Evolutionary conservation across 2,888 invertebrate genomes (phyloP), one percentile per base, ranked within the genome.

Genomic region (Diadegma fenestrale): DNA sequence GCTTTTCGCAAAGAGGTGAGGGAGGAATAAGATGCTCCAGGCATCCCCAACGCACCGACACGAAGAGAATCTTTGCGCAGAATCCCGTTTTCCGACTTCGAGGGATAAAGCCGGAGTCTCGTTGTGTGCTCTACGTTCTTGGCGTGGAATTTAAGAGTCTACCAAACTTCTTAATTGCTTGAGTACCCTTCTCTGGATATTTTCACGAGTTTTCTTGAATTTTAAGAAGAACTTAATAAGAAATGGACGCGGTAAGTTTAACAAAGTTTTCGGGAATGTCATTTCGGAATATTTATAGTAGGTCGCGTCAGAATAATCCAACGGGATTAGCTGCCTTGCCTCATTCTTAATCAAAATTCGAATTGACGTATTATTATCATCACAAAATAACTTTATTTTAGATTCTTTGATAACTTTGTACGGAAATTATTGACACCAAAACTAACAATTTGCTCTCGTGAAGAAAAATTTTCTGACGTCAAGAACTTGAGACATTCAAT

Each of bases 81-180:
- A 64, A 41, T 33, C 72, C 41, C 71, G n/a, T 19, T 71, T 71
- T 71, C 48, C 51, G 26, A 43, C 71, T 51, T 43, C 17, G 43
- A 71, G 51, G 69, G 63, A 82, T 64, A 43, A 71, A 71, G 64
- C 43, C 22, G 54, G 54, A 64, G 63, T 58, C 26, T 41, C 54
- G 6, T 33, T 12, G 43, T n/a, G n/a, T 51, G 4, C 37, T 54
- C 37, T 66, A 7, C 19, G 19, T 19, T 19, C 19, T 37, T 30
- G 64, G 54, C 71, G 64, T 33, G 82, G 22, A 69, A 77, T 71
- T 82, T 66, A 8, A 37, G 51, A 64, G 54, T 82, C 58, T 43
- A 12, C 45, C 43, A 48, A 78, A 82, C 77, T 78, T 77, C 45
- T 22, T 77, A 82, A 82, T 82, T 82, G 54, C 54, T 82, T 64